A percentile compares a stretch with the other conserved stretches of the same genome.
These are phyloP conservation scores for Chaenocephalus aceratus DNA, from an alignment of 2,113 vertebrate species.

Conservation along the genomic window DNA sequence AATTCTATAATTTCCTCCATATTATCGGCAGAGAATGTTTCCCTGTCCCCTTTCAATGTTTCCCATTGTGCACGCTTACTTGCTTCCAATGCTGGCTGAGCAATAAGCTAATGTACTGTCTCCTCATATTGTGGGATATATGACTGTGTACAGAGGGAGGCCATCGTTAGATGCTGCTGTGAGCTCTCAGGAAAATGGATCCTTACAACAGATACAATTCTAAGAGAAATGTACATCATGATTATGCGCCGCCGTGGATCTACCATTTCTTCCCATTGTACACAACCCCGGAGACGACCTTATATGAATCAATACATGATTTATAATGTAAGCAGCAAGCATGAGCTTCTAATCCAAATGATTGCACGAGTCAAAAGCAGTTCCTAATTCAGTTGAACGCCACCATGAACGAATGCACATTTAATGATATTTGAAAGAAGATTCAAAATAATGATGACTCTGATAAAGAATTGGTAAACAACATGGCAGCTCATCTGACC, in stretches of 20 bases:
- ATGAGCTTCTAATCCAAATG: neutral
- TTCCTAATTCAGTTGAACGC: constrained; percentile 17
- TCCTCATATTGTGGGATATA: constrained; percentile 29
- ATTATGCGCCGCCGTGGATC: neutral
- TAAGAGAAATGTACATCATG: neutral
- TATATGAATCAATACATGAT: constrained; percentile 9
- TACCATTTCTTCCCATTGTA: neutral
- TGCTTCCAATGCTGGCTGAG: constrained; percentile 45
- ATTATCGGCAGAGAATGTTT: constrained; percentile 7
- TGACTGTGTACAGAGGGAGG: constrained; percentile 27
- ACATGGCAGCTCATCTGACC: constrained; percentile 44
- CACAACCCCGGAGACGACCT: neutral
- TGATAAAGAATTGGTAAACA: constrained; percentile 52
- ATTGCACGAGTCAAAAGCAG: neutral
- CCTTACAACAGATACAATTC: constrained; percentile 9
- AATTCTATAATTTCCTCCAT: neutral
- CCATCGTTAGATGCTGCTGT: constrained; percentile 2
- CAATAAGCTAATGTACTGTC: constrained; percentile 64
- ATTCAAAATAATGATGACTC: constrained; percentile 46
- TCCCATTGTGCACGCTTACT: constrained; percentile 44
- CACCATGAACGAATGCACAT: neutral
- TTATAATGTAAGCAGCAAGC: neutral
- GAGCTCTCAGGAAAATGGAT: constrained; percentile 40
- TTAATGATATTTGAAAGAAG: constrained; percentile 39
- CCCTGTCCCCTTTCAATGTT: constrained; percentile 19